Evolutionary conservation across 2,113 vertebrate genomes (phyloP), one percentile per base, ranked within the genome.

Genomic region (Pteruthius melanotis): DNA sequence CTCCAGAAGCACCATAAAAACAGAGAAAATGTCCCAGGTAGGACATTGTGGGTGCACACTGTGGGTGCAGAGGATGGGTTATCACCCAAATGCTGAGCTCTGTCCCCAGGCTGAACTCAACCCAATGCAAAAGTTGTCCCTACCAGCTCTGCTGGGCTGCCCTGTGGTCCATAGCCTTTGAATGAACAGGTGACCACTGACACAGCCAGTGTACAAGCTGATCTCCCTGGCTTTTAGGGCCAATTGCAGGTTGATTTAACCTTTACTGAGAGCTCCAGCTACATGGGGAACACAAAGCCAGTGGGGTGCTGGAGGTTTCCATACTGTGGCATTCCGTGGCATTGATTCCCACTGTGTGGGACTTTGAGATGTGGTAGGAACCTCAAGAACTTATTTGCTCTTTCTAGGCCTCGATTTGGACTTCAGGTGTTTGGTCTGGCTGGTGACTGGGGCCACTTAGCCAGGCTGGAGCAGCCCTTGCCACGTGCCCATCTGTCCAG

Each of bases 401-500:
- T 66, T 79, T 56, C 61, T 21, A 56, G 8, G 13, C 9, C 2
- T 54, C 1, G 1, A 6, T 61, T 83, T 61, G 31, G 40, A 31
- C 53, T 35, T 68, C 47, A 83, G 3, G 33, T 72, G 14, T 63
- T 45, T 54, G 65, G 14, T 79, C 56, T 71, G 47, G 45, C 31
- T 83, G 66, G 49, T 68, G 49, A 27, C 19, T 65, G 24, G 49
- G 63, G 30, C 71, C 42, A 42, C 15, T 35, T 9, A 77, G 26
- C 19, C 39, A n/a, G 39, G 33, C 7, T 4, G 37, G 64, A 14
- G 26, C 28, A 81, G 50, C 45, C 44, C 28, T 39, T 71, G 60
- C 1, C 2, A 57, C 0, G 2, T 26, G 35, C 8, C 27, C 13
- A 2, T 80, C 23, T 44, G 20, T 5, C 45, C 53, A 42, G 44